Base-by-base conservation (phyloP, 2,888 invertebrate species). In the Eurytoma californica region DNA sequence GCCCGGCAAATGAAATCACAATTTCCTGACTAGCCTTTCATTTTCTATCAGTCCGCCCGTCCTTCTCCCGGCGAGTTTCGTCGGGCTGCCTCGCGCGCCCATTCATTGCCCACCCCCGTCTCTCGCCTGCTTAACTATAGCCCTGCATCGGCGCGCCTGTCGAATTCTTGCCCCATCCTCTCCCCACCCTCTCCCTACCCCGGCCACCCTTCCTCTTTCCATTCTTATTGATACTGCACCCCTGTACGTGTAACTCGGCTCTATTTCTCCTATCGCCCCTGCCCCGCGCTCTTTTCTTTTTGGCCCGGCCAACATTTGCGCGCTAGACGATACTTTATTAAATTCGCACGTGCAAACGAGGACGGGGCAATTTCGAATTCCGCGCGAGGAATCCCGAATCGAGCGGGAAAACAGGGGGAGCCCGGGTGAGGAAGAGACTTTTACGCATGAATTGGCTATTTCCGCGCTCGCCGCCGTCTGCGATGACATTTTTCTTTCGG, bases 1-100 rank as follows among this genome's bases (percentile, higher is more conserved):
- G 30, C 67, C 83, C 82, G 84, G 77, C 80, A 79, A 85, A 85
- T 84, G 82, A 85, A 86, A 86, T 85, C 83, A 84, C 82, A 83
- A 82, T 86, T 86, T 84, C 82, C 82, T 82, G 76, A 75, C 72
- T 79, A 80, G 81, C 82, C 82, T 82, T 84, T 83, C 82, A 80
- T 82, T 83, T 85, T 83, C 82, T 80, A 82, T 80, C 78, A 70
- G 20, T 65, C 60, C 28, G 74, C 28, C 75, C 53, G 67, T 75
- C 61, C 39, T 49, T 53, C 24, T 53, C 55, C 28, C 16, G 28
- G 57, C 61, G 9, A 55, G 51, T 74, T 68, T 18, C 60, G 51
- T 69, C 51, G 39, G 7, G 47, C 53, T 14, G 13, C 12, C 58
- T 68, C 13, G 20, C 28, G 55, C 7, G 39, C 69, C 63, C 58